Base-by-base conservation (phyloP, 2,113 vertebrate species). In the Paratilapia polleni region DNA sequence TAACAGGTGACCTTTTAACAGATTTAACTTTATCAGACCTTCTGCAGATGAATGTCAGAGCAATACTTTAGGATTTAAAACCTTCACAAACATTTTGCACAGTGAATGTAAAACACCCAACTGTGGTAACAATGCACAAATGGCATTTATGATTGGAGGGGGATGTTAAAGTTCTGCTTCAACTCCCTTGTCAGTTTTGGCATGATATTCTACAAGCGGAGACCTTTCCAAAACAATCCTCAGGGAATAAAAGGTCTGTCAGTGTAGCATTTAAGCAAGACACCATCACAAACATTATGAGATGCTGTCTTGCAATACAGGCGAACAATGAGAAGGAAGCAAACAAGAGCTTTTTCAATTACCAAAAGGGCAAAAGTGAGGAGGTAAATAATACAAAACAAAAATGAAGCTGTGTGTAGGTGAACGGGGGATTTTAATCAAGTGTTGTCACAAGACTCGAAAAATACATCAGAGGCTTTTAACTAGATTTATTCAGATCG, bases 321-420 rank as follows among this genome's bases (percentile, higher is more conserved):
- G 58, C 56, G 49, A 80, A 60, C 47, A 82, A 74, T 68, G 7
- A 26, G 22, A 63, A 57, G 17, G 58, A 19, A 61, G 31, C 1
- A 54, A 73, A 28, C 5, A 62, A 86, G 60, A 87, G 85, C 38
- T 87, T 81, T 84, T 80, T 54, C 61, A 80, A 14, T 82, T 86
- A 78, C 76, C 62, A 41, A 85, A 79, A 81, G 47, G 70, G 28
- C 78, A 62, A 41, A 87, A 7, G 6, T 34, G n/a, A 41, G 8
- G 19, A 49, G 52, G 26, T 77, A 63, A 4, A 41, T 76, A 24
- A 22, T 3, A 70, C 36, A 43, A 36, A 78, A 24, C 26, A 38
- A 79, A 87, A 52, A 61, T 20, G 20, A 56, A 61, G 34, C 36
- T 60, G 31, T 36, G 47, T 38, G 63, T n/a, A 20, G 20, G 14